Evolutionary conservation across 2,113 vertebrate genomes (phyloP).

Genomic region (Recurvirostra avosetta): DNA sequence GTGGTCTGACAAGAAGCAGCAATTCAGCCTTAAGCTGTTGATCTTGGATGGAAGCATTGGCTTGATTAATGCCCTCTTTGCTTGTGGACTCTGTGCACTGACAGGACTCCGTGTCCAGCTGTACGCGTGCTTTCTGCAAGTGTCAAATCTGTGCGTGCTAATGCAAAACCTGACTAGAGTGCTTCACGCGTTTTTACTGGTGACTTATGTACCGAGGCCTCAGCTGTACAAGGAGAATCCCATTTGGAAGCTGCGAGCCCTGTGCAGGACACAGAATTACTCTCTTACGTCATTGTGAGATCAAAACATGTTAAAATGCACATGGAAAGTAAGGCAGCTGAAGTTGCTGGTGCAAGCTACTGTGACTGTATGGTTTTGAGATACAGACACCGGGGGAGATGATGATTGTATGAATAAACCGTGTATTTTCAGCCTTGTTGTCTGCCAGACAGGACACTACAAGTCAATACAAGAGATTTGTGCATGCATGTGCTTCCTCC

Average conservation of each 20-base stretch:
- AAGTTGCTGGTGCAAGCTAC: background rate
- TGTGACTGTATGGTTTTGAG: background rate
- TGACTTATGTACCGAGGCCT: background rate
- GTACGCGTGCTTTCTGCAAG: background rate
- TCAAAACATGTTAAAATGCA: background rate
- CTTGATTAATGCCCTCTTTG: background rate
- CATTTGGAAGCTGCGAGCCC: background rate
- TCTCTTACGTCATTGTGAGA: background rate
- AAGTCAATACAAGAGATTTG: background rate
- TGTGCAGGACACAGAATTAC: background rate
- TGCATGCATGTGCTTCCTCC: background rate
- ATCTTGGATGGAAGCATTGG: background rate
- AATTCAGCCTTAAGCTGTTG: background rate
- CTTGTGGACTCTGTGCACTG: background rate
- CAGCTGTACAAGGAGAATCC: background rate
- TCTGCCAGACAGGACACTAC: background rate
- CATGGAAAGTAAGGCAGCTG: background rate
- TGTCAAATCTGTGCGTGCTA: background rate
- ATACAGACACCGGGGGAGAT: background rate
- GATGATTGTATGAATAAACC: background rate
- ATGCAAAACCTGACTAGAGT: background rate
- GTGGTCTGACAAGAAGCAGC: conserved; percentile 1
- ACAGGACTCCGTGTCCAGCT: background rate
- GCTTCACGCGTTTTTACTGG: background rate
- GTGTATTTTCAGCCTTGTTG: background rate